phyloP scores from a whole-genome alignment of 2,888 invertebrate genomes.

The Microctonus brassicae region DNA sequence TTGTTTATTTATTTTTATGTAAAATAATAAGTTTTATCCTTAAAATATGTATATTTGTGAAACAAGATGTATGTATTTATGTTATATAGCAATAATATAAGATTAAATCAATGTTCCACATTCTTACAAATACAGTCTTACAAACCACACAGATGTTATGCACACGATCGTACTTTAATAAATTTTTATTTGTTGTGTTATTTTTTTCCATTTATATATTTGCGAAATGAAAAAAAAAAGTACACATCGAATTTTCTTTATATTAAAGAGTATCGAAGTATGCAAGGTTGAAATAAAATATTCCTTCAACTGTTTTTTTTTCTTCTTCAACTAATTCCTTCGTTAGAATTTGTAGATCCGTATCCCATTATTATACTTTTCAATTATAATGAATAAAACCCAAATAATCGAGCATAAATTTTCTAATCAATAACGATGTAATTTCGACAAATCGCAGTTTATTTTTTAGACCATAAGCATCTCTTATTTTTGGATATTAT shows the following conservation, averaged over 20 bases:
- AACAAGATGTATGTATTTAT: neutral
- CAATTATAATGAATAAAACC: no score
- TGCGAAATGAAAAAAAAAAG: neutral
- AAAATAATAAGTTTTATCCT: neutral
- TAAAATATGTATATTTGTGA: neutral
- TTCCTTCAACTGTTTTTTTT: neutral
- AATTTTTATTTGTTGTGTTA: neutral
- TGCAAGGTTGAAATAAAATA: no score
- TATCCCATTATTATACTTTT: no score
- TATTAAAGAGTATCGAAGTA: no score
- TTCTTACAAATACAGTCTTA: no score
- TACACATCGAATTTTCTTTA: no score
- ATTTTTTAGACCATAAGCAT: conserved; percentile 45
- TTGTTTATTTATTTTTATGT: neutral
- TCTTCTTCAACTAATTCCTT: no score
- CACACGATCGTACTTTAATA: neutral
- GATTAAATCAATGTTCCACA: neutral
- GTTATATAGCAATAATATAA: neutral
- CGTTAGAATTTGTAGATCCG: no score
- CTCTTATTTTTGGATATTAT: neutral
- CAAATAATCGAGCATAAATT: no score
- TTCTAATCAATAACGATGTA: conserved; percentile 54
- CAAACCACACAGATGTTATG: neutral
- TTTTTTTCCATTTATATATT: neutral
- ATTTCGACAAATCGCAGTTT: conserved; percentile 62